A percentile compares a stretch with the other conserved stretches of the same genome.
phyloP scores from a whole-genome alignment of 2,113 vertebrate species.

The Sphyrna mokarran region DNA sequence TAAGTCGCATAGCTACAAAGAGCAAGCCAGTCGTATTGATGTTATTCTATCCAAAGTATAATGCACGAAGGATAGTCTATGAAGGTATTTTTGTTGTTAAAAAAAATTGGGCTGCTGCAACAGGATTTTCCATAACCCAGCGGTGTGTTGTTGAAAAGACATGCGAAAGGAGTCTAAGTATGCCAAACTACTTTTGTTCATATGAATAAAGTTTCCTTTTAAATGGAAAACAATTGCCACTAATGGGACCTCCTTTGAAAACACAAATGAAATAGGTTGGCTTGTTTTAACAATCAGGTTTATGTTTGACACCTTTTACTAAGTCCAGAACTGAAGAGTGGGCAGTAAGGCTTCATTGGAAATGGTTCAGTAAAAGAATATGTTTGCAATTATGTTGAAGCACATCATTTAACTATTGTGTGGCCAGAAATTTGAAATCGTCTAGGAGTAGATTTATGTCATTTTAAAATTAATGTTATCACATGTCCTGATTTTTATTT shows the following conservation, averaged over 20 bases:
- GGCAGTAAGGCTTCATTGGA: not conserved
- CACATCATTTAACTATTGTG: not conserved
- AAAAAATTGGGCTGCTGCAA: not conserved
- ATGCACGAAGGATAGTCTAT: not conserved
- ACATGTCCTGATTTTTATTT: not conserved
- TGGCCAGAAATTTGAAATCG: not conserved
- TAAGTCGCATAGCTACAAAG: not conserved
- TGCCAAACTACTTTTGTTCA: not conserved
- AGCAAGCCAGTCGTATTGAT: not conserved
- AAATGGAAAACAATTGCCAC: not conserved
- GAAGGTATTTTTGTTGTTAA: not conserved
- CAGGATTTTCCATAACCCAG: not conserved
- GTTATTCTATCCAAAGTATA: not conserved
- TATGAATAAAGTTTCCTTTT: slow-evolving; percentile 2
- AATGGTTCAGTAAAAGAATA: not conserved
- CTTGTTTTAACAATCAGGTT: not conserved
- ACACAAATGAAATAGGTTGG: not conserved
- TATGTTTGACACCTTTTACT: not conserved
- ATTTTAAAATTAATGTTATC: not conserved
- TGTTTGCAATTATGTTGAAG: not conserved
- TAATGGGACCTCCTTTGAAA: not conserved
- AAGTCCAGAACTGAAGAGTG: not conserved
- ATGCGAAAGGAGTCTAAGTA: not conserved
- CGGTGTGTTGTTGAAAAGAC: not conserved
- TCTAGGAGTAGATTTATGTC: not conserved